phyloP scores from a whole-genome alignment of 2,113 vertebrate genomes.

The Speoplatyrhinus poulsoni region DNA sequence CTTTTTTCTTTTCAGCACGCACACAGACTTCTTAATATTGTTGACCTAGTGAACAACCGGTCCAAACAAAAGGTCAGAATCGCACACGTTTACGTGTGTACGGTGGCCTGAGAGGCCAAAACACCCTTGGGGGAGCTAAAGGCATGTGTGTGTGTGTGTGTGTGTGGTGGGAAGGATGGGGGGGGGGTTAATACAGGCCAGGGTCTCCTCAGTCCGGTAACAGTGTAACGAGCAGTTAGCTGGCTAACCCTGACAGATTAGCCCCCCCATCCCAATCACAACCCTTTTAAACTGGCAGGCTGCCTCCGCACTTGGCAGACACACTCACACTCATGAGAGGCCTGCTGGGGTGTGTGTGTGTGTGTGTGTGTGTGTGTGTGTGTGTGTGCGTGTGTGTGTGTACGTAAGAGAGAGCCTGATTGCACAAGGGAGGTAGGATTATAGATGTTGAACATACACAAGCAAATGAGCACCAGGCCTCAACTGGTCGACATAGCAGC shows the following conservation, averaged over 20 bases:
- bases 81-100: too few species aligned
- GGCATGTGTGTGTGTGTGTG: too few species aligned
- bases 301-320: constrained; percentile 79
- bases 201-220: too few species aligned
- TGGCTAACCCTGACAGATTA: constrained; percentile 71
- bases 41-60: too few species aligned
- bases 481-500: constrained; percentile 50
- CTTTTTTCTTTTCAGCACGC: too few species aligned
- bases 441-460: constrained; percentile 74
- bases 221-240: constrained; percentile 21
- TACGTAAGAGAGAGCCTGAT: background rate
- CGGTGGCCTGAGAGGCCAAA: too few species aligned
- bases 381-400: constrained; percentile 27
- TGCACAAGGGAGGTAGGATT: constrained; percentile 72
- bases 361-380: constrained; percentile 37
- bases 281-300: constrained; percentile 74
- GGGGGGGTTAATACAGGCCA: too few species aligned
- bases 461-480: constrained; percentile 69
- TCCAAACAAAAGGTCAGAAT: too few species aligned
- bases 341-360: constrained; percentile 49
- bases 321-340: constrained; percentile 46
- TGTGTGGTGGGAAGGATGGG: too few species aligned
- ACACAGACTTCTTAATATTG: too few species aligned
- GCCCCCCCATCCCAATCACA: constrained; percentile 71
- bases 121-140: too few species aligned